phyloP scores from a whole-genome alignment of 2,888 invertebrate genomes.

The Euplexia lucipara region DNA sequence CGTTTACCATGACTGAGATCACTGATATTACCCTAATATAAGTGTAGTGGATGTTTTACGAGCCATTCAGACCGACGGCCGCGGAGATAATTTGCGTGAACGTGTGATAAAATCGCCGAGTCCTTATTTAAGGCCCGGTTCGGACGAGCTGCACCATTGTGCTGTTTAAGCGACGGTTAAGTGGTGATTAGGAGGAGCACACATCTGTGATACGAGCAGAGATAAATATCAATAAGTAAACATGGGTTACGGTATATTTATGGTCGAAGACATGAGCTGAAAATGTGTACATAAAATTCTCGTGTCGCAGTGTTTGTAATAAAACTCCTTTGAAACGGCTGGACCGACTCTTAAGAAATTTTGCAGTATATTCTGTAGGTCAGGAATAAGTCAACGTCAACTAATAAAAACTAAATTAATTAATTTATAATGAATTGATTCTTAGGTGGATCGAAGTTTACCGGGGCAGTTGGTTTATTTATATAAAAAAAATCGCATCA shows the following conservation, averaged over 20 bases:
- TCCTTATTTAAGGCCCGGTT: conserved; percentile 72
- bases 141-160: conserved; percentile 72
- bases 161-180: conserved; percentile 77
- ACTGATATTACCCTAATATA: conserved; percentile 83
- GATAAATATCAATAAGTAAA: conserved; percentile 61
- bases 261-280: conserved; percentile 15
- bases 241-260: conserved; percentile 40
- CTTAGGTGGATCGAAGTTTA: too few species aligned
- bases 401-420: too few species aligned
- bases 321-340: too few species aligned
- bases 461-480: too few species aligned
- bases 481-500: too few species aligned
- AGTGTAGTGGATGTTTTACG: conserved; percentile 83
- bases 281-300: too few species aligned
- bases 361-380: too few species aligned
- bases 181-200: conserved; percentile 67
- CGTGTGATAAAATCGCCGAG: conserved; percentile 82
- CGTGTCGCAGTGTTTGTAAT: too few species aligned
- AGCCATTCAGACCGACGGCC: conserved; percentile 74
- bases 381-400: too few species aligned
- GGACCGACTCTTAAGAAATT: too few species aligned
- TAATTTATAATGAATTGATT: too few species aligned
- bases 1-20: conserved; percentile 83
- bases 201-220: conserved; percentile 58
- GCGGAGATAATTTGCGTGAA: conserved; percentile 82